These are phyloP conservation scores for Thamnophis elegans DNA, from an alignment of 2,797 vertebrate species.

Conservation along the genomic window DNA sequence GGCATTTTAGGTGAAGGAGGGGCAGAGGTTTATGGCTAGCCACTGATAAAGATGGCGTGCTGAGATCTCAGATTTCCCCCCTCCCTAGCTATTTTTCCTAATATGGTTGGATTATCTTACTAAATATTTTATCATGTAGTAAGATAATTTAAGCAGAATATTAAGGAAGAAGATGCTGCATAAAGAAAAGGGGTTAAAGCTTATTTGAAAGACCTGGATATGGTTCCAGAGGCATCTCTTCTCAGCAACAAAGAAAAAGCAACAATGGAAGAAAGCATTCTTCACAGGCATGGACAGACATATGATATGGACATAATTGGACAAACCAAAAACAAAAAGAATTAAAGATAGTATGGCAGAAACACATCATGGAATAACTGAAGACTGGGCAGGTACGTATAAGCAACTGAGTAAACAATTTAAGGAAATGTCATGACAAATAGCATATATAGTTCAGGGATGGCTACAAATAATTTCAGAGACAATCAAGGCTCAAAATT, in stretches of 20 bases:
- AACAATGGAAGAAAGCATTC: background rate
- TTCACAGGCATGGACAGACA: background rate
- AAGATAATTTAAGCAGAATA: background rate
- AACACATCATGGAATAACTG: background rate
- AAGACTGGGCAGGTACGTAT: background rate
- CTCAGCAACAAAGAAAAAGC: background rate
- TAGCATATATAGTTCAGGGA: background rate
- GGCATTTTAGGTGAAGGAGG: background rate
- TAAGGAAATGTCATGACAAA: background rate
- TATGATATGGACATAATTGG: background rate
- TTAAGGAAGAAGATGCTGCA: background rate
- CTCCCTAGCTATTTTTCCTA: background rate
- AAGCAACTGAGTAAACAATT: background rate
- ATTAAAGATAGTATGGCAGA: background rate
- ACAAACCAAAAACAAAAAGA: background rate
- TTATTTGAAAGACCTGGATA: background rate
- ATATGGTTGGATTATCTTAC: background rate
- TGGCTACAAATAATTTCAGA: background rate
- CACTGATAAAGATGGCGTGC: background rate
- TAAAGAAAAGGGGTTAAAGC: background rate
- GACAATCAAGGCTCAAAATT: background rate
- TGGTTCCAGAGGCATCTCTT: background rate
- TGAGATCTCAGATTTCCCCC: background rate
- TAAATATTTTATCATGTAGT: background rate
- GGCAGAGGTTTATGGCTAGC: background rate